These are phyloP conservation scores for Neoniphon sammara DNA, from an alignment of 2,797 vertebrate genomes.

Conservation along the genomic window DNA sequence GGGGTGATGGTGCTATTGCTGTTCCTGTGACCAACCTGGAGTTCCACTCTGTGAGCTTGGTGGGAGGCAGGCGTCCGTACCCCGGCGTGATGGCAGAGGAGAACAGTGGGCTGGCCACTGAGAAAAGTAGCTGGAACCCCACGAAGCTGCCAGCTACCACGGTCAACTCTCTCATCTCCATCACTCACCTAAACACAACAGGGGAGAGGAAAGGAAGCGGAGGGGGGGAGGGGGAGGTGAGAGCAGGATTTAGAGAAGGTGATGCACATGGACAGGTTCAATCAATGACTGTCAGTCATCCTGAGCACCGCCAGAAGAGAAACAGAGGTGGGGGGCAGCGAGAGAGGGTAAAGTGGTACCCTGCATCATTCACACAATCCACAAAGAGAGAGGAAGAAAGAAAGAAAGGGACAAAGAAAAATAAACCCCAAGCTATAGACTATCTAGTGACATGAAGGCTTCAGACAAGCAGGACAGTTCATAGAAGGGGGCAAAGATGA, in stretches of 20 bases:
- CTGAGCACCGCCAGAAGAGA: constrained; percentile 22
- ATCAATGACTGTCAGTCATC: constrained; percentile 59
- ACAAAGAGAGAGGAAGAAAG: constrained; percentile 35
- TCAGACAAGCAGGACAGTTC: constrained; percentile 38
- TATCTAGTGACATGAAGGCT: constrained; percentile 56
- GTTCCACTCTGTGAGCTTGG: constrained; percentile 86
- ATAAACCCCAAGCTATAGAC: constrained; percentile 35
- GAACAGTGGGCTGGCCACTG: constrained; percentile 81
- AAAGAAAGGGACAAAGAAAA: constrained; percentile 31
- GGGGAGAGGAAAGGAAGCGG: constrained; percentile 20
- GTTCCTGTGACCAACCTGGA: constrained; percentile 81
- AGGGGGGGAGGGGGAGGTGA: not conserved
- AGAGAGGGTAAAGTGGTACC: constrained; percentile 27
- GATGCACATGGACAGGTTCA: constrained; percentile 62
- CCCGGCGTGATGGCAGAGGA: constrained; percentile 74
- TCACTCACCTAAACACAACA: constrained; percentile 79
- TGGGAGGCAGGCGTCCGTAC: constrained; percentile 75
- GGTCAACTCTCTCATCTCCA: constrained; percentile 86
- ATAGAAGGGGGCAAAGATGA: constrained; percentile 7
- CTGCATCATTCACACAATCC: constrained; percentile 35
- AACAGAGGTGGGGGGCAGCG: constrained; percentile 9
- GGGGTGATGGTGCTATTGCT: not conserved
- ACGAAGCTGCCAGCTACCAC: constrained; percentile 86
- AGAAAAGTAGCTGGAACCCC: constrained; percentile 87
- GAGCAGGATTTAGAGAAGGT: constrained; percentile 32